phyloP scores from a whole-genome alignment of 2,888 invertebrate genomes.

The Ariolimax columbianus region DNA sequence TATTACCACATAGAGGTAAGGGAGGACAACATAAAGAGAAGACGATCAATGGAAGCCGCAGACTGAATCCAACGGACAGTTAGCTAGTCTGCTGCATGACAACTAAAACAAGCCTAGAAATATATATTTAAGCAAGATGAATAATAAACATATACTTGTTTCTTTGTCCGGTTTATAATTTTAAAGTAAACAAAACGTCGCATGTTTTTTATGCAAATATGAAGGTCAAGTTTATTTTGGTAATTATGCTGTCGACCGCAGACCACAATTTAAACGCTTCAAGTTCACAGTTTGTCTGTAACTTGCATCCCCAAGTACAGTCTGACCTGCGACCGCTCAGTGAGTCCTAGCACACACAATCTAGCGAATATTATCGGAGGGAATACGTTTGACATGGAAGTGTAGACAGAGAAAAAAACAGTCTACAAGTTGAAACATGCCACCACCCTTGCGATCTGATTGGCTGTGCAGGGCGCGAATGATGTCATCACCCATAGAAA shows the following conservation, averaged over 20 bases:
- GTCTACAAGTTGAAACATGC: constrained; percentile 36
- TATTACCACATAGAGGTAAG: no score
- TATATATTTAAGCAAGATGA: no score
- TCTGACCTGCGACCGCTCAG: neutral
- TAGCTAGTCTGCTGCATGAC: no score
- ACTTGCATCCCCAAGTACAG: neutral
- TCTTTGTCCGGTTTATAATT: neutral
- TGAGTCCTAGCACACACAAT: neutral
- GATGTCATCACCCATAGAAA: constrained; percentile 40
- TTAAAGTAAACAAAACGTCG: neutral
- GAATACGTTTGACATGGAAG: neutral
- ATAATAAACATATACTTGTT: neutral
- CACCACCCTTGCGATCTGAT: constrained; percentile 32
- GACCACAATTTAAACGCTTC: neutral
- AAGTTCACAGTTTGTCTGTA: neutral
- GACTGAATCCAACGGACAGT: no score
- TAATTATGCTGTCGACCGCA: neutral
- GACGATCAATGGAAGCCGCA: no score
- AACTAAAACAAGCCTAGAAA: no score
- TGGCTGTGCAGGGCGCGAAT: constrained; percentile 38
- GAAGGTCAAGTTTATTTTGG: constrained; percentile 16
- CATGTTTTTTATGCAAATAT: constrained; percentile 27
- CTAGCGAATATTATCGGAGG: neutral
- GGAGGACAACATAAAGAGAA: no score
- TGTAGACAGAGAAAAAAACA: neutral